Evolutionary conservation across 2,888 invertebrate genomes (phyloP).

Genomic region (Hydriomena furcata): DNA sequence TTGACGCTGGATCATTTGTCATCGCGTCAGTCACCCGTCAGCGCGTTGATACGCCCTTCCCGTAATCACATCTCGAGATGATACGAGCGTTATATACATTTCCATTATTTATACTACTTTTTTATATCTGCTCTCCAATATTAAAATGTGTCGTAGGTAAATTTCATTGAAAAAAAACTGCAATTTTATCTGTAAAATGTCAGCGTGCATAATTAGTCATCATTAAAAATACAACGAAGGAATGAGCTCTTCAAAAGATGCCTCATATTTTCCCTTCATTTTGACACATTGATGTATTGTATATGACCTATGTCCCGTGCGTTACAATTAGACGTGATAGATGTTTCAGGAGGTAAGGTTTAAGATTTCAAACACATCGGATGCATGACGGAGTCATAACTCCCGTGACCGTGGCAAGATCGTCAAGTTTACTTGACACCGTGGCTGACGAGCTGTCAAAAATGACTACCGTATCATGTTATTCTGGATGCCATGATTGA

Average conservation of each 20-base stretch:
- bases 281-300: constrained; percentile 19
- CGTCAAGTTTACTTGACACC: constrained; percentile 46
- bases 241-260: constrained; percentile 3
- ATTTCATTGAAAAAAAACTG: no score
- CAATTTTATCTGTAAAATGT: no score
- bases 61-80: constrained; percentile 53
- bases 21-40: constrained; percentile 69
- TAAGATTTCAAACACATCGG: constrained; percentile 62
- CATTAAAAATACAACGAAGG: constrained; percentile 5
- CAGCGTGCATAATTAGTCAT: background rate
- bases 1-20: constrained; percentile 67
- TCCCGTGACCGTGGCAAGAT: constrained; percentile 59
- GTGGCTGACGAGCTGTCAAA: constrained; percentile 54
- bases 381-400: constrained; percentile 43
- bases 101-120: background rate
- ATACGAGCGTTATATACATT: constrained; percentile 15
- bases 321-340: constrained; percentile 24
- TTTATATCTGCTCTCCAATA: background rate
- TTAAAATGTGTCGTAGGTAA: no score
- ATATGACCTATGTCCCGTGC: constrained; percentile 7
- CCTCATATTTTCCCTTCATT: constrained; percentile 13
- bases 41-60: constrained; percentile 68
- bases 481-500: constrained; percentile 5
- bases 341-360: constrained; percentile 37
- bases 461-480: constrained; percentile 44